Percentiles rank a stretch among this genome's conserved stretches.
Conservation (phyloP, 2,113 vertebrate species). For the Piprites chloris region DNA sequence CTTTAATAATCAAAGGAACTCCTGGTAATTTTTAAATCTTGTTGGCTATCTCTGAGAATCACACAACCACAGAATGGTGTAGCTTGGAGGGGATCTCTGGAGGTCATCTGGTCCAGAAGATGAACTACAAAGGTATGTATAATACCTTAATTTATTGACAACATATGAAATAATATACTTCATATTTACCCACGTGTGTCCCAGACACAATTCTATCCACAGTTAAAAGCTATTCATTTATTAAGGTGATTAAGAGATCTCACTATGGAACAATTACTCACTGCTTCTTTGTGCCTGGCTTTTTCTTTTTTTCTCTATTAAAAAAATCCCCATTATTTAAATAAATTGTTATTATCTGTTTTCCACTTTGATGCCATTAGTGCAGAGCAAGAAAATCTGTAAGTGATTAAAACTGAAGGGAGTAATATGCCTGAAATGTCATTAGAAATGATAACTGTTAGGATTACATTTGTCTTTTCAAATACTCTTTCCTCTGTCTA, state of each 20-base stretch:
- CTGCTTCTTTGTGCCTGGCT: not conserved
- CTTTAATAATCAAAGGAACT: not conserved
- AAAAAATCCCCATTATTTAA: not conserved
- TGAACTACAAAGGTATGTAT: not conserved
- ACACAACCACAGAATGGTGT: not conserved
- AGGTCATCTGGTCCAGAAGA: not conserved
- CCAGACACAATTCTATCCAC: not conserved
- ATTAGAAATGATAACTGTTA: not conserved
- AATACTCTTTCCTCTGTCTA: not conserved
- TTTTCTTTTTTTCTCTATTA: not conserved
- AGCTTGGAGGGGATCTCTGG: not conserved
- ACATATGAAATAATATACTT: not conserved
- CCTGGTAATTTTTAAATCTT: not conserved
- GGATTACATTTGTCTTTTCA: not conserved
- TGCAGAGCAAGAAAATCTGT: not conserved
- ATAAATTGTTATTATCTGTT: not conserved
- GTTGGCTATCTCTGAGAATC: not conserved
- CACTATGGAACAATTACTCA: not conserved
- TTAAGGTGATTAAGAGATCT: not conserved
- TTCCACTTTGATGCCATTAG: not conserved
- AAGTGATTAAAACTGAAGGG: not conserved
- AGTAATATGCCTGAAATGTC: not conserved
- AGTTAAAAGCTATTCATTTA: not conserved
- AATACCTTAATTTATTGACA: not conserved
- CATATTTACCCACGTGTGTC: not conserved